Conservation (phyloP, 2,888 invertebrate species). For the Anorthoa munda region DNA sequence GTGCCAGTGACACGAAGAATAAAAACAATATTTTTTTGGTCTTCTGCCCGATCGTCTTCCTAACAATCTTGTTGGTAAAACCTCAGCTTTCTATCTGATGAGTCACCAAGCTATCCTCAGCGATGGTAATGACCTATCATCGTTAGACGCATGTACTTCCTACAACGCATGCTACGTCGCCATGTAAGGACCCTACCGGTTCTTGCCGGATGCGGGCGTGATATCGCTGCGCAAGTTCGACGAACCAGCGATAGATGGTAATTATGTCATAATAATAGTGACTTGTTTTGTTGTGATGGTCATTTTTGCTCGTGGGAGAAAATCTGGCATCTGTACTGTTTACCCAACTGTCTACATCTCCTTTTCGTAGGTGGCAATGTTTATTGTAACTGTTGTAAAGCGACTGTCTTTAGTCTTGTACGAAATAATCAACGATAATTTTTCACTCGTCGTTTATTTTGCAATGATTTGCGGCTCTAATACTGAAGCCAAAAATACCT, state of each 20-base stretch:
- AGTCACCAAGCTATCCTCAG: constrained; percentile 1
- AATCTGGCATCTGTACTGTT: background rate
- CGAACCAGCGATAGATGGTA: constrained; percentile 55
- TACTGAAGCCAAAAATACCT: constrained; percentile 12
- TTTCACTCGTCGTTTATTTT: background rate
- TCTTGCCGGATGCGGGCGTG: constrained; percentile 61
- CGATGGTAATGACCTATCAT: constrained; percentile 44
- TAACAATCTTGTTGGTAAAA: background rate
- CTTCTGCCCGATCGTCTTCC: no score
- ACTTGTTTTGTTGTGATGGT: constrained; percentile 6
- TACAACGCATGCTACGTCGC: constrained; percentile 48
- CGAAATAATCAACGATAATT: constrained; percentile 11
- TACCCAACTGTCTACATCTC: background rate
- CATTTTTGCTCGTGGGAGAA: constrained; percentile 5
- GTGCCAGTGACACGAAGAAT: no score
- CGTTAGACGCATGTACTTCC: constrained; percentile 45
- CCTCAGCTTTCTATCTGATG: constrained; percentile 8
- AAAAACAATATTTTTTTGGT: no score
- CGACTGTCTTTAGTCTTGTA: constrained; percentile 1
- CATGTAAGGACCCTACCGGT: constrained; percentile 63
- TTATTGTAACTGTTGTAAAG: background rate
- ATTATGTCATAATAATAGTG: constrained; percentile 56
- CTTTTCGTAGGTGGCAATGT: background rate
- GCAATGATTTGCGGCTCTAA: background rate
- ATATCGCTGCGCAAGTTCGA: constrained; percentile 57